Base-by-base conservation (phyloP, 2,113 vertebrate species). In the Rhineura floridana region DNA sequence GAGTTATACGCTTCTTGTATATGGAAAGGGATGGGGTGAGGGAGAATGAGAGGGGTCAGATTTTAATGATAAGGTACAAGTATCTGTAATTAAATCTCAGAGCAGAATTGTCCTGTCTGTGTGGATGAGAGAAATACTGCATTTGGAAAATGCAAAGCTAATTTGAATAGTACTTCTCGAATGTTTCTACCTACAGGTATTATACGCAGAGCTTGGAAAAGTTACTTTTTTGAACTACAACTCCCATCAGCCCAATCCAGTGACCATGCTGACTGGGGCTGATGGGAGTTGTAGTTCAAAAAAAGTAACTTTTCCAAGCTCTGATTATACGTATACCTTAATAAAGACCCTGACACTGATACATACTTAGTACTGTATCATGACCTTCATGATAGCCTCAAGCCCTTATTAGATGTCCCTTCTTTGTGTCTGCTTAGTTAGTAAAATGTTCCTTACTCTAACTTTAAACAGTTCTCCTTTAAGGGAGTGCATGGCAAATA, bases 21-120 rank as follows among this genome's bases (percentile, higher is more conserved):
- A 88, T 52, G 23, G 59, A 83, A 83, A 63, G 25, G 69, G 59
- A 6, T 42, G 25, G 52, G 44, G 63, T 62, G 79, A 25, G 3
- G 19, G 23, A 25, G 33, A 50, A n/a, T 25, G 44, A 72, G 63
- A 70, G 52, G 39, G n/a, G 39, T 62, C 67, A 82, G 44, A 39
- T 77, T 83, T 73, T 87, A 83, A 83, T 33, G 33, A 76, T 83
- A 39, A 55, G 12, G 59, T 88, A 76, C 55, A 83, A 79, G 44
- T 77, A 65, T 52, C 33, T 88, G 46, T 76, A 81, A 80, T 87
- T 46, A 79, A 67, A 86, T 86, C n/a, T 79, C 73, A n/a, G 15
- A 62, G 28, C 52, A 55, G 85, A 81, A 87, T 62, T 44, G 65
- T 77, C 33, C 6, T 87, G 65, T 62, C 65, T 46, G 21, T 50